A percentile compares a stretch with the other conserved stretches of the same genome.
These are phyloP conservation scores for Macrostomum lignano DNA, from an alignment of 1,140 invertebrate genomes.

Conservation along the genomic window DNA sequence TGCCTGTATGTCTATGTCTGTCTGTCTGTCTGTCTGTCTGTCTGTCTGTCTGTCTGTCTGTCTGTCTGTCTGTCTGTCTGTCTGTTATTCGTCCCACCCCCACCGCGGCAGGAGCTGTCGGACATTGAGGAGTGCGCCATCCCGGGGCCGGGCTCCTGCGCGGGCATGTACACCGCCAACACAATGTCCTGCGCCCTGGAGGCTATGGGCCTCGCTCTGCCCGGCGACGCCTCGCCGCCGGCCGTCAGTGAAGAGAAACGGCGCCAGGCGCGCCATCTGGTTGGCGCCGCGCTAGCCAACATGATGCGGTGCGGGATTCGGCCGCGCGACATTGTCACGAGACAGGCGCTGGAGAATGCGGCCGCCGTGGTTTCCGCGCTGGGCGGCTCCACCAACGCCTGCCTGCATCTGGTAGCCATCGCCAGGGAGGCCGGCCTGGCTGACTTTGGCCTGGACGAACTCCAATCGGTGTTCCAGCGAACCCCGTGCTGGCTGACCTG, in stretches of 20 bases:
- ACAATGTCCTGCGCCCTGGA: conserved; percentile 11
- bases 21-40: too few relatives aligned
- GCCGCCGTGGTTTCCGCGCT: conserved; percentile 9
- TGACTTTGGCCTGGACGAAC: conserved; percentile 9
- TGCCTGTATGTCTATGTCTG: too few relatives aligned
- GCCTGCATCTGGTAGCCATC: conserved; percentile 11
- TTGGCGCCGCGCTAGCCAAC: conserved; percentile 7
- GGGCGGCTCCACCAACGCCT: conserved; percentile 12
- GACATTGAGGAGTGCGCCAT: conserved; percentile 8
- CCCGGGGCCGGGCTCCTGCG: conserved; percentile 9
- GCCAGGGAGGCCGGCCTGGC: conserved; percentile 8
- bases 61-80: too few relatives aligned
- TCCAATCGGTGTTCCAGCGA: conserved; percentile 7
- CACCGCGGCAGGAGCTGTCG: conserved; percentile 7
- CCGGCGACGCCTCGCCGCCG: conserved; percentile 6
- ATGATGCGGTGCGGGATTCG: conserved; percentile 8
- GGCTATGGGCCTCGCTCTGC: conserved; percentile 10
- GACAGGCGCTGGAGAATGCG: conserved; percentile 11
- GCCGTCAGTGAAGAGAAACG: conserved; percentile 8
- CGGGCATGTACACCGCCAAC: conserved; percentile 13
- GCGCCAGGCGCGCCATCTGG: too few relatives aligned
- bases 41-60: too few relatives aligned
- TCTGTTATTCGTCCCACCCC: too few relatives aligned
- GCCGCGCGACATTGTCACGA: conserved; percentile 9
- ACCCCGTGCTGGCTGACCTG: conserved; percentile 8